Conservation (phyloP, 2,113 vertebrate species). For the Echinops telfairi region DNA sequence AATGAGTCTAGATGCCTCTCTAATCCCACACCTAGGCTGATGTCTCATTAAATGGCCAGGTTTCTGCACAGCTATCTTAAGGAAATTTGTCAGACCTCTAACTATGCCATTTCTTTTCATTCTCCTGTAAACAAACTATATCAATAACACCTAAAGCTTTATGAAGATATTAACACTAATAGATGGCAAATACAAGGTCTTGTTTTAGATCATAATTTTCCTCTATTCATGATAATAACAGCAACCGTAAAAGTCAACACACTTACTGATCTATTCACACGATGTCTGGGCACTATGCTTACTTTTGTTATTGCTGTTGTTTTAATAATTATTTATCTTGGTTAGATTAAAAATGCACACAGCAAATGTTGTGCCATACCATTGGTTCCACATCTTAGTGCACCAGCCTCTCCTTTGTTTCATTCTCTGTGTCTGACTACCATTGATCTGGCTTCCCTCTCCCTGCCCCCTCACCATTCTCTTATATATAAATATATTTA, state of each 20-base stretch:
- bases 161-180: background rate
- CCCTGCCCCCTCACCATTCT: too few relatives aligned
- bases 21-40: background rate
- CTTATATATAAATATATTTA: too few relatives aligned
- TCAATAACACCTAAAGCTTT: background rate
- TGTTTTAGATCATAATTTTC: conserved; percentile 22
- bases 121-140: background rate
- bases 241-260: background rate
- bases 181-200: background rate
- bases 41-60: background rate
- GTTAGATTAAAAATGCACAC: too few relatives aligned
- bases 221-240: background rate
- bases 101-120: background rate
- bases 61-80: conserved; percentile 28
- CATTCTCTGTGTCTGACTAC: too few relatives aligned
- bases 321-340: background rate
- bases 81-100: background rate
- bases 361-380: too few relatives aligned
- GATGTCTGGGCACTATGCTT: background rate
- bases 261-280: background rate
- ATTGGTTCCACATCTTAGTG: too few relatives aligned
- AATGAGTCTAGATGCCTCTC: background rate
- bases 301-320: background rate
- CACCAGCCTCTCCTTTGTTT: too few relatives aligned
- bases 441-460: too few relatives aligned